These are phyloP conservation scores for Aix galericulata DNA, from an alignment of 2,113 vertebrate genomes.

Conservation along the genomic window DNA sequence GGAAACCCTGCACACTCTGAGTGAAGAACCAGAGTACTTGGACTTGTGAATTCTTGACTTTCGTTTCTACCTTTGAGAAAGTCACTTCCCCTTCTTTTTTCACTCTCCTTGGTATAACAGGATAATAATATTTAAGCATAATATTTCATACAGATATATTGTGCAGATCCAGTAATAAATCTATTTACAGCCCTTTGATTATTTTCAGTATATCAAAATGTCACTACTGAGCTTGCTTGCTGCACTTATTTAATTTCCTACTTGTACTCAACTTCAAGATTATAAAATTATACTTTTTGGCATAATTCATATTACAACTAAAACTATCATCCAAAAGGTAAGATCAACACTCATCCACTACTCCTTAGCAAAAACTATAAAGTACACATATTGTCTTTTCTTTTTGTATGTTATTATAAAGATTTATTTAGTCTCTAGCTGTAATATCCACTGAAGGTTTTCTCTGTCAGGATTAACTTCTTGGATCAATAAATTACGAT, in stretches of 20 bases:
- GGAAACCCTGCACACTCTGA: background rate
- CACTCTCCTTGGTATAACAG: background rate
- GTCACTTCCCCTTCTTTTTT: background rate
- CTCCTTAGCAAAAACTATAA: conserved; percentile 22
- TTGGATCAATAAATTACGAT: conserved; percentile 57
- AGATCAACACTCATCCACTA: background rate
- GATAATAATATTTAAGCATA: background rate
- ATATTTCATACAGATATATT: background rate
- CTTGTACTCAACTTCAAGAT: background rate
- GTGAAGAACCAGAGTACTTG: background rate
- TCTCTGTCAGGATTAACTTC: conserved; percentile 44
- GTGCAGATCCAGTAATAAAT: conserved; percentile 13
- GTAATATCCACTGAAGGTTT: conserved; percentile 50
- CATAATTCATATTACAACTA: background rate
- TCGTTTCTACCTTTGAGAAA: background rate
- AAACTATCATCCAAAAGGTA: conserved; percentile 26
- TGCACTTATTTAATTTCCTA: background rate
- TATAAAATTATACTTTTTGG: background rate
- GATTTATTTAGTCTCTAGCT: conserved; percentile 60
- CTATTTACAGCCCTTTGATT: conserved; percentile 5
- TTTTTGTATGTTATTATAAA: conserved; percentile 47
- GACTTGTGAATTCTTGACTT: background rate
- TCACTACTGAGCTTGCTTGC: background rate
- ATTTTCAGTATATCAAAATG: conserved; percentile 12
- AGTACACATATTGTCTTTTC: conserved; percentile 39